phyloP scores from a whole-genome alignment of 2,113 vertebrate genomes.

The Myotis yumanensis region DNA sequence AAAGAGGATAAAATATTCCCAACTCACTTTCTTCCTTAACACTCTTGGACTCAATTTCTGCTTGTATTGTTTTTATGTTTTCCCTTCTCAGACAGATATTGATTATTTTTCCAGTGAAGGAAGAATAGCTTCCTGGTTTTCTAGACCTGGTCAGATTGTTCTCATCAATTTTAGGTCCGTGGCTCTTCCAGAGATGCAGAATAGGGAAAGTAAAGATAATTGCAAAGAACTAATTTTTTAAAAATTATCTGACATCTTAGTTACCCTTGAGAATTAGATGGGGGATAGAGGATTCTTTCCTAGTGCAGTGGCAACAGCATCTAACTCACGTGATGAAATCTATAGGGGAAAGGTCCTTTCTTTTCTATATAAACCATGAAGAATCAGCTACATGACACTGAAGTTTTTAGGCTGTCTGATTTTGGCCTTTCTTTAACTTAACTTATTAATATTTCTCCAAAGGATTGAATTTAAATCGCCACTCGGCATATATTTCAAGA shows the following conservation, averaged over 20 bases:
- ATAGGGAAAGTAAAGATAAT: background rate
- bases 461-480: slow-evolving; percentile 54
- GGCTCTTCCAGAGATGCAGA: background rate
- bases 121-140: background rate
- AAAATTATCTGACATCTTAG: background rate
- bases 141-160: background rate
- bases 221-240: background rate
- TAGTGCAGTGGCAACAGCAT: background rate
- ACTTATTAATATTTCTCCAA: slow-evolving; percentile 63
- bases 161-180: background rate
- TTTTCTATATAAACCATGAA: background rate
- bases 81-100: background rate
- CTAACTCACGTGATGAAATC: background rate
- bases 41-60: background rate
- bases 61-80: background rate
- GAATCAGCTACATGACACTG: background rate
- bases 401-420: slow-evolving; percentile 6
- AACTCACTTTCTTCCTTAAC: background rate
- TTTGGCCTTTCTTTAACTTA: slow-evolving; percentile 46
- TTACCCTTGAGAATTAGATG: background rate
- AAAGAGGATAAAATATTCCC: background rate
- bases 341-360: background rate
- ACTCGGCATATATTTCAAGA: slow-evolving; percentile 37
- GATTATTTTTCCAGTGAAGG: background rate
- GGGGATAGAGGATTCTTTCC: background rate